Evolutionary conservation across 2,113 vertebrate genomes (phyloP), one percentile per base, ranked within the genome.

Genomic region (Epinephelus cyanopodus): DNA sequence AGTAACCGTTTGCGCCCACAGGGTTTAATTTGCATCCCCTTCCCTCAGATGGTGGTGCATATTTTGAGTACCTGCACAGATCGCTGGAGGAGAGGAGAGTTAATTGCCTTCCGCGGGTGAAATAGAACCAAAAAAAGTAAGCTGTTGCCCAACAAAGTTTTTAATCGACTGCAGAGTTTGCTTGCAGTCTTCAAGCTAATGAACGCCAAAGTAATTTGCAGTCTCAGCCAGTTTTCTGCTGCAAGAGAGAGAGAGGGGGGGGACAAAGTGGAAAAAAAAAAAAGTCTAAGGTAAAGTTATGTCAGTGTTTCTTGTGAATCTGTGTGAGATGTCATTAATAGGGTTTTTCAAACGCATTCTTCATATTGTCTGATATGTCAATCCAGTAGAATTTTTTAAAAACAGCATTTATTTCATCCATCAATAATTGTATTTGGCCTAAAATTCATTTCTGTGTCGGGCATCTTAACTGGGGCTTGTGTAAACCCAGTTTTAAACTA

Each of bases 61-160:
- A 23, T 77, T 82, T 63, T 83, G 58, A 68, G 29, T 65, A 85
- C 82, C 65, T 85, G 77, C 66, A 15, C 47, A 82, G 61, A 87
- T 74, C 4, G 52, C 79, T 86, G 50, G 47, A 52, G 72, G 57
- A 69, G 61, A 84, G 58, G 62, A 66, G 72, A 79, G 11, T 82
- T 90, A 88, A 91, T 87, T 88, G 67, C 52, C 42, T 88, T 82
- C 37, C 25, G 14, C 6, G 23, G 37, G 19, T 83, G 66, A 84
- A 74, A 77, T 2, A 14, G 47, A 66, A 73, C 77, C 64, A 69
- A 62, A 67, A 65, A 77, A 52, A 64, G 5, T 33, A 62, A 47
- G 53, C 60, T 67, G 2, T 23, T 4, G 25, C 54, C 68, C 23
- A 61, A 72, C 47, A 68, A 82, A 86, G 29, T 88, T 84, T 86